Evolutionary conservation across 2,888 invertebrate genomes (phyloP).

Genomic region (Selenia dentaria): DNA sequence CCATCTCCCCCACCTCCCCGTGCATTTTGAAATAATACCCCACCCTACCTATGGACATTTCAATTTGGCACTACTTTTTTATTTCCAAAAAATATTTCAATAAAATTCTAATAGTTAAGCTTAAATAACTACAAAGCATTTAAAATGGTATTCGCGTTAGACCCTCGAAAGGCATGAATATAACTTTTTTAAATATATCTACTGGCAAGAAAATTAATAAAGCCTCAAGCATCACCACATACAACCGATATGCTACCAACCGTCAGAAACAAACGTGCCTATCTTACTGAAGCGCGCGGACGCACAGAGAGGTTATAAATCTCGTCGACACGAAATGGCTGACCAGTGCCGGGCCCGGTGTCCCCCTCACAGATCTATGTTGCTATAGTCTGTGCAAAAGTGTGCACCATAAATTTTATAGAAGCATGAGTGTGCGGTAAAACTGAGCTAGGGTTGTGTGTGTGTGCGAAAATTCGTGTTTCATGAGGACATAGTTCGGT

Average conservation of each 20-base stretch:
- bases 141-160: too few species aligned
- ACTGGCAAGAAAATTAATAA: slow-evolving; percentile 37
- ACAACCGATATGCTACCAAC: slow-evolving; percentile 29
- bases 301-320: slow-evolving; percentile 80
- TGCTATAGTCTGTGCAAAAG: slow-evolving; percentile 77
- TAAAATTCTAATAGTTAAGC: too few species aligned
- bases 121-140: too few species aligned
- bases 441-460: slow-evolving; percentile 64
- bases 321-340: slow-evolving; percentile 82
- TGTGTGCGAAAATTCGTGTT: slow-evolving; percentile 79
- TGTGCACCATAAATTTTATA: slow-evolving; percentile 84
- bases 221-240: slow-evolving; percentile 27
- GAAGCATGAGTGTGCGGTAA: slow-evolving; percentile 77
- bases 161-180: too few species aligned
- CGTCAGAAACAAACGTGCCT: slow-evolving; percentile 59
- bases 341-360: slow-evolving; percentile 64
- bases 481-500: slow-evolving; percentile 70
- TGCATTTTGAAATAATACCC: slow-evolving; percentile 79
- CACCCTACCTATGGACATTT: slow-evolving; percentile 55
- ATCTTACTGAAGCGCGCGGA: slow-evolving; percentile 70
- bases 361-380: slow-evolving; percentile 70
- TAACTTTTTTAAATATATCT: too few species aligned
- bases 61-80: slow-evolving; percentile 38
- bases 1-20: slow-evolving; percentile 53
- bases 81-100: neutral